These are phyloP conservation scores for Cylindroiulus punctatus DNA, from an alignment of 2,888 invertebrate genomes.

Conservation along the genomic window DNA sequence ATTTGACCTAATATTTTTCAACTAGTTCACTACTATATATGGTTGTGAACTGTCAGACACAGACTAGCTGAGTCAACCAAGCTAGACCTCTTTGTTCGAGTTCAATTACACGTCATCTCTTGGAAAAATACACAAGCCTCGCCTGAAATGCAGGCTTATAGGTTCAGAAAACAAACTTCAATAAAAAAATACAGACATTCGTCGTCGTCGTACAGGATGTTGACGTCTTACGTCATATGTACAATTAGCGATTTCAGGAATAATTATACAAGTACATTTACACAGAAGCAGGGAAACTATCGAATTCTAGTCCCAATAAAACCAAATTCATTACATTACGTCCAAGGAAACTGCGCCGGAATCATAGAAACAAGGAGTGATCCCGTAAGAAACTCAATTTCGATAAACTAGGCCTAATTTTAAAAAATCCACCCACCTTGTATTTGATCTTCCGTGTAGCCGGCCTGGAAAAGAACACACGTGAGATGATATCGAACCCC, in stretches of 20 bases:
- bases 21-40: slow-evolving; percentile 45
- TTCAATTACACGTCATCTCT: neutral
- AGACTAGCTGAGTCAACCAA: neutral
- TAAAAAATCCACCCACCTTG: slow-evolving; percentile 45
- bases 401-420: neutral
- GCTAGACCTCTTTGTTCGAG: neutral
- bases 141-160: neutral
- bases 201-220: neutral
- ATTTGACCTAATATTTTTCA: slow-evolving; percentile 34
- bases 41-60: neutral
- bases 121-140: neutral
- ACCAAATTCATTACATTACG: neutral
- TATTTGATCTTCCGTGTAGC: slow-evolving; percentile 41
- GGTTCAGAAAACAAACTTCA: neutral
- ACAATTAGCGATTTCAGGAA: neutral
- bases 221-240: slow-evolving; percentile 15
- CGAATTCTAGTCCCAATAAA: neutral
- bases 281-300: neutral
- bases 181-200: neutral
- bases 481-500: neutral
- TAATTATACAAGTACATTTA: neutral
- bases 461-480: neutral
- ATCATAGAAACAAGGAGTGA: too few relatives aligned
- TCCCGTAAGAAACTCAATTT: neutral
- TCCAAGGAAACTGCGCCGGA: too few relatives aligned